Base-by-base conservation (phyloP, 2,797 vertebrate genomes). In the Myotis daubentonii region DNA sequence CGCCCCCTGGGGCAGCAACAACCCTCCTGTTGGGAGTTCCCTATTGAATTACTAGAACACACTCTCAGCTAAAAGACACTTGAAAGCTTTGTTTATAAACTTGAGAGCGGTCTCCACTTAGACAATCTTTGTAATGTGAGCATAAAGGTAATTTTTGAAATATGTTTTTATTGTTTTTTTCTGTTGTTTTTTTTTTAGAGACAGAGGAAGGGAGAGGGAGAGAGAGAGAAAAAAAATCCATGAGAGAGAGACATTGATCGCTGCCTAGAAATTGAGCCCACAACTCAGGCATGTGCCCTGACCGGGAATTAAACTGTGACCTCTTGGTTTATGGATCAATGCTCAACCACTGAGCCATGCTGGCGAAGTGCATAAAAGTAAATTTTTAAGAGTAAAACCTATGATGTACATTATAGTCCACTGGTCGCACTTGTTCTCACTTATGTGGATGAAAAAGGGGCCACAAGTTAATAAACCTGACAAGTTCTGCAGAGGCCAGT, bases 31-130 rank as follows among this genome's bases (percentile, higher is more conserved):
- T 49, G 25, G 30, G n/a, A 70, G 22, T 19, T 68, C n/a, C 57
- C 8, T 22, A 28, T 22, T 44, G 41, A 71, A 79, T 80, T 85
- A 75, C 71, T 71, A 36, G 19, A 65, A 62, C 2, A 87, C 6
- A 23, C 6, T 55, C 20, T 91, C 11, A 85, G 38, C 33, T 84
- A 71, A 90, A 22, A 92, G 36, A 88, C 33, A 36, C 13, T 5
- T 11, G 65, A 72, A 94, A 92, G n/a, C 15, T 93, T 79, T 84
- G 33, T 57, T 76, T 51, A 53, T n/a, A 88, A 82, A 71, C 17
- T n/a, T n/a, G 57, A 30, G 38, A 25, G 17, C 33, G n/a, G 38
- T 70, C 66, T 38, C 57, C 30, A 51, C 30, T 62, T 76, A 79
- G 36, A 8, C 85, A 85, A 83, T 1, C 60, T 60, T 60, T 57